A percentile compares a stretch with the other conserved stretches of the same genome.
phyloP scores from a whole-genome alignment of 2,797 vertebrate species.

The Benthosema pterotum region DNA sequence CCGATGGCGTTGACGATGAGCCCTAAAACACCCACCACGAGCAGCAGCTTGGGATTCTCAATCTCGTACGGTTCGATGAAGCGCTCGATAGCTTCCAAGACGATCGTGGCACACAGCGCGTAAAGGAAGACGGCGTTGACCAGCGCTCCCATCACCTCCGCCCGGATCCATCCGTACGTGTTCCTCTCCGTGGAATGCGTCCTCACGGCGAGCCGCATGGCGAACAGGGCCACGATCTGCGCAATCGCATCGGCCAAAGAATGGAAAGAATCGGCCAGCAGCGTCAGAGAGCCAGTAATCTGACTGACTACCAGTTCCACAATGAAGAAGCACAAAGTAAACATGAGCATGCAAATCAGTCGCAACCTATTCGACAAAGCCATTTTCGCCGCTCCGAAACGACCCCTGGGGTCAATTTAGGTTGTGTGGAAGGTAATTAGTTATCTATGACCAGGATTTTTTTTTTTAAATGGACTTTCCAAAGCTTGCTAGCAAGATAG shows the following conservation, averaged over 20 bases:
- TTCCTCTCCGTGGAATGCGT: conserved; percentile 94
- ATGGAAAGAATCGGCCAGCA: conserved; percentile 99
- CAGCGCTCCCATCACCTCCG: conserved; percentile 98
- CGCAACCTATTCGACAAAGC: conserved; percentile 87
- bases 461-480: too few relatives aligned
- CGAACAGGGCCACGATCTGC: conserved; percentile 92
- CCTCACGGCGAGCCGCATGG: conserved; percentile 91
- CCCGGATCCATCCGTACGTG: conserved; percentile 98
- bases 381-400: conserved; percentile 63
- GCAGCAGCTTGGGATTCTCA: conserved; percentile 86
- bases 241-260: conserved; percentile 97
- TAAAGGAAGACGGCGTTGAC: conserved; percentile 98
- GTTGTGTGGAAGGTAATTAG: too few relatives aligned
- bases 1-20: conserved; percentile 92
- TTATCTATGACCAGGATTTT: too few relatives aligned
- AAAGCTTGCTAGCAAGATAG: too few relatives aligned
- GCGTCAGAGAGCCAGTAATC: conserved; percentile 92
- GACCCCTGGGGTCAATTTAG: too few relatives aligned
- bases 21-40: conserved; percentile 88
- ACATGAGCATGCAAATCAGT: conserved; percentile 91
- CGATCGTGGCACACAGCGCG: conserved; percentile 96
- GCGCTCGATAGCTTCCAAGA: conserved; percentile 94
- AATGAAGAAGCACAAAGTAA: conserved; percentile 95
- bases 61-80: conserved; percentile 94
- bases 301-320: conserved; percentile 96